Evolutionary conservation across 2,888 invertebrate species (phyloP), one percentile per base, ranked within the genome.

Genomic region (Drosophila fungiperda): DNA sequence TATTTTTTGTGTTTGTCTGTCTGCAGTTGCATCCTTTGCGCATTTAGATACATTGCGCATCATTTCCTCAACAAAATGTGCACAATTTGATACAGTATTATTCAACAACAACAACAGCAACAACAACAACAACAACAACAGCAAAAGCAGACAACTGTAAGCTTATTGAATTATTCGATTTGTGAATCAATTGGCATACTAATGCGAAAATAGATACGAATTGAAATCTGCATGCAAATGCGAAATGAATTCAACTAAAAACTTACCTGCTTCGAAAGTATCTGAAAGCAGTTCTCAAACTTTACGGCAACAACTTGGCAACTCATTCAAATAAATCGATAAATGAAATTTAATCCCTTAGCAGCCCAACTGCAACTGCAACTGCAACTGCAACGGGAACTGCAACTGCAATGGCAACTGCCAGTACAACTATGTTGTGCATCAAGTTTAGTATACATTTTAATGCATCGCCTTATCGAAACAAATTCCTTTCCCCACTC

Each of bases 81-180:
- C 50, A 59, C 54, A 68, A 78, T 64, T 78, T 74, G 66, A 33
- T 29, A 23, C 40, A 54, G 62, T 23, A 57, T 63, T 63, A 15
- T 23, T 38, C 15, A 29, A 29, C 26, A 49, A 49, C 50, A 61
- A 40, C 60, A 45, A 45, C 32, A 61, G 40, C 17, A 23, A 55
- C 33, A 45, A 35, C 12, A 61, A 20, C 29, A 54, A 17, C 49
- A 59, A 50, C 12, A 50, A 11, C 32, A 57, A 26, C 6, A 6
- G 9, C n/a, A 40, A 50, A 32, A 35, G 23, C 59, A 61, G 36
- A 59, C 61, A 73, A 62, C 68, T 66, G 81, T 72, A 57, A 73
- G 73, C 75, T 84, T 80, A 85, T 85, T 86, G 87, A 85, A 85
- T 86, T 74, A 85, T 73, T 77, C 74, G 87, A 86, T 84, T 85